Evolutionary conservation across 2,113 vertebrate genomes (phyloP).

Genomic region (Carettochelys insculpta): DNA sequence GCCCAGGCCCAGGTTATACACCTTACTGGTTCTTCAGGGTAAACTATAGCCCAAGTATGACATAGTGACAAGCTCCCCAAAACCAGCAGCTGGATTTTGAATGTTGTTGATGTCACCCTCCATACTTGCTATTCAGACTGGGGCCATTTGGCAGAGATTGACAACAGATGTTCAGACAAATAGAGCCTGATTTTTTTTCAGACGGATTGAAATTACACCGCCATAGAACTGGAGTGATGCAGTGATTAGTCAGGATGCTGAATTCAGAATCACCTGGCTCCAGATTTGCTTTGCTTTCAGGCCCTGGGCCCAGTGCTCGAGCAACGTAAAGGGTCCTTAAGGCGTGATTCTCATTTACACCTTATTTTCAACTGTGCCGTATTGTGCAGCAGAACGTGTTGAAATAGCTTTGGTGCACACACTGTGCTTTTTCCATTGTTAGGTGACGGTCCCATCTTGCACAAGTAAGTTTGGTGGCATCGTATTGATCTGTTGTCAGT

Average conservation of each 20-base stretch:
- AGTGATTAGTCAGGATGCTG: not conserved
- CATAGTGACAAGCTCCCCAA: conserved; percentile 6
- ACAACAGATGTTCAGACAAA: not conserved
- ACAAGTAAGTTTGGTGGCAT: not conserved
- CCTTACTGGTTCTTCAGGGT: conserved; percentile 13
- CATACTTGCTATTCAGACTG: not conserved
- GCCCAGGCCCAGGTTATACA: fast-evolving
- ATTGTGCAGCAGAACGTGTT: fast-evolving
- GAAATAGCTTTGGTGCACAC: not conserved
- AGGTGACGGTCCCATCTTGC: fast-evolving
- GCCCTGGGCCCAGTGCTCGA: not conserved
- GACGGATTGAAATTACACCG: not conserved
- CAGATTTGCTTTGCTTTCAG: not conserved
- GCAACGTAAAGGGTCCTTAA: not conserved
- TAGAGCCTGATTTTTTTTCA: fast-evolving
- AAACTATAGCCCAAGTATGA: conserved; percentile 3
- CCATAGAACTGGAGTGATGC: fast-evolving
- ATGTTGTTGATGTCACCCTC: conserved; percentile 27
- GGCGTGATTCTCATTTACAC: not conserved
- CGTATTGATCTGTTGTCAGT: too few relatives aligned
- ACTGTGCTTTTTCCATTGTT: fast-evolving
- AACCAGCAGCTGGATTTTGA: conserved; percentile 1
- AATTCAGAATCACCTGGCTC: not conserved
- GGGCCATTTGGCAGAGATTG: conserved; percentile 28
- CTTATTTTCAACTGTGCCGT: not conserved